phyloP scores from a whole-genome alignment of 2,797 vertebrate species.

The Sebastes minor region DNA sequence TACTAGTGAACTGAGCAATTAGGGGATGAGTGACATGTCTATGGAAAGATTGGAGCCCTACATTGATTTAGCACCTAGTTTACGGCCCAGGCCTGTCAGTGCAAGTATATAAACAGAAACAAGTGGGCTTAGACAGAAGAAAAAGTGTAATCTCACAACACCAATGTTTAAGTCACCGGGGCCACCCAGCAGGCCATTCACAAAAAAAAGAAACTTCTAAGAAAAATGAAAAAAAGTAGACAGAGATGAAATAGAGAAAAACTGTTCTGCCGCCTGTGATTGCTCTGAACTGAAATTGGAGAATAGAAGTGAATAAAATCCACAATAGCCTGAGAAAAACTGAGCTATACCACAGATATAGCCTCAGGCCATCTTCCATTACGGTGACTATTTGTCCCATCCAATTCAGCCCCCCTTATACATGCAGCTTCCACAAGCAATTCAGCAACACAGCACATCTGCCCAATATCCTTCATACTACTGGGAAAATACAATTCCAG shows the following conservation, averaged over 20 bases:
- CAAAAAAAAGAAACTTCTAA: neutral
- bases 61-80: slow-evolving; percentile 57
- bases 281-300: slow-evolving; percentile 13
- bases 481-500: slow-evolving; percentile 38
- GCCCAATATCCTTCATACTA: slow-evolving; percentile 46
- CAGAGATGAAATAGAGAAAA: slow-evolving; percentile 27
- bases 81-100: slow-evolving; percentile 19
- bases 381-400: slow-evolving; percentile 51
- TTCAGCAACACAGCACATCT: slow-evolving; percentile 52
- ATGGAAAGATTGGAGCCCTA: slow-evolving; percentile 35
- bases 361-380: slow-evolving; percentile 49
- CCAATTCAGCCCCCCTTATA: slow-evolving; percentile 45
- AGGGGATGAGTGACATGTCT: slow-evolving; percentile 52
- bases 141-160: slow-evolving; percentile 7
- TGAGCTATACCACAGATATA: slow-evolving; percentile 24
- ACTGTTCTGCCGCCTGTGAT: neutral
- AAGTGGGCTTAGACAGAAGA: slow-evolving; percentile 1
- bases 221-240: slow-evolving; percentile 11
- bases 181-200: neutral
- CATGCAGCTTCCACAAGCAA: slow-evolving; percentile 50
- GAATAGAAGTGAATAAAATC: slow-evolving; percentile 43
- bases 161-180: neutral
- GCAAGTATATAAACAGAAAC: slow-evolving; percentile 33
- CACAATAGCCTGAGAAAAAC: slow-evolving; percentile 29
- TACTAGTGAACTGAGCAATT: slow-evolving; percentile 57